phyloP scores from a whole-genome alignment of 2,113 vertebrate genomes.

The Proteles cristata region DNA sequence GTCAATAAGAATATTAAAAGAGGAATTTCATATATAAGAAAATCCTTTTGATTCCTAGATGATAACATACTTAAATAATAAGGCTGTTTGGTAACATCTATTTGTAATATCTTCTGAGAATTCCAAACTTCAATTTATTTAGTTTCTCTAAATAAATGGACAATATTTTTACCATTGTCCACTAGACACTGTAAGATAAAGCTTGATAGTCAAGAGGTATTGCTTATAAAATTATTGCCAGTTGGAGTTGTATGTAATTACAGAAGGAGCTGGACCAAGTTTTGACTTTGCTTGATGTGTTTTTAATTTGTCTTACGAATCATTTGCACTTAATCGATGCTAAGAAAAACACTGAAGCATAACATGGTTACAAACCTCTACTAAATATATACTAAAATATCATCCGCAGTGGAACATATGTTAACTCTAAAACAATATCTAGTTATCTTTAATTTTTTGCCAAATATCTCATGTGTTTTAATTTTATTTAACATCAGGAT shows the following conservation, averaged over 20 bases:
- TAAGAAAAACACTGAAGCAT: neutral
- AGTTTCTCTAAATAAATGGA: neutral
- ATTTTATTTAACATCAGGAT: neutral
- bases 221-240: neutral
- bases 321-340: neutral
- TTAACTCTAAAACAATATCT: neutral
- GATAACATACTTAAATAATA: neutral
- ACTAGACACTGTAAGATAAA: neutral
- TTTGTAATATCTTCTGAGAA: neutral
- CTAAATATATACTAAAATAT: neutral
- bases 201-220: neutral
- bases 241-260: neutral
- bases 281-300: neutral
- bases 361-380: neutral
- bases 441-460: neutral
- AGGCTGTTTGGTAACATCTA: neutral
- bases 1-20: neutral
- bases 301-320: constrained; percentile 26
- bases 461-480: neutral
- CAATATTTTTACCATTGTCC: neutral
- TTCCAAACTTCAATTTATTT: neutral
- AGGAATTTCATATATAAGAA: neutral
- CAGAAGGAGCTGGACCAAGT: neutral
- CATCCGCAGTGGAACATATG: neutral
- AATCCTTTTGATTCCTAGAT: neutral